phyloP scores from a whole-genome alignment of 2,888 invertebrate genomes.

The Spilosoma lubricipeda region DNA sequence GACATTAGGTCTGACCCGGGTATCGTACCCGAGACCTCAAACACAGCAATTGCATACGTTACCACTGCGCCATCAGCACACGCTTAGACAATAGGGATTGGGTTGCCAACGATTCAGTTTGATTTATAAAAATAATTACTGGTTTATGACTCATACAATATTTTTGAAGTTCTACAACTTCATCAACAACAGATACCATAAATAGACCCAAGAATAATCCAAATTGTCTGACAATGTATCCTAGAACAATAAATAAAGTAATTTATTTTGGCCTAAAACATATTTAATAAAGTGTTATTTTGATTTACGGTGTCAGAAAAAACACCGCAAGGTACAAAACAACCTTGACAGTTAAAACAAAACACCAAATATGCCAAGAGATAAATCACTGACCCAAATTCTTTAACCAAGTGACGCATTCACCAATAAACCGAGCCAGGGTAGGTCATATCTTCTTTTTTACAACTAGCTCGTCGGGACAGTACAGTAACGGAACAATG shows the following conservation, averaged over 20 bases:
- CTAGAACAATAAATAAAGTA: not conserved
- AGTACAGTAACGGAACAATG: conserved; percentile 78
- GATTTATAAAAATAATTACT: too few species aligned
- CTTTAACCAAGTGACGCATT: conserved; percentile 55
- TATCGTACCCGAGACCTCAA: too few species aligned
- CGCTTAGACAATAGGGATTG: too few species aligned
- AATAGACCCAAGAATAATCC: not conserved
- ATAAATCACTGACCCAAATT: conserved; percentile 67
- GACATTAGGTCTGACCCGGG: too few species aligned
- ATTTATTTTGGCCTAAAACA: not conserved
- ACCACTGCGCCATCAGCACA: too few species aligned
- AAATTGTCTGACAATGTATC: not conserved
- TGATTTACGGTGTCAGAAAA: not conserved
- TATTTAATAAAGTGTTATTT: not conserved
- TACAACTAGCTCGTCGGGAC: conserved; percentile 67
- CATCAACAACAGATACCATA: too few species aligned
- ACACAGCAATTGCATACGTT: too few species aligned
- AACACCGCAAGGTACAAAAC: not conserved
- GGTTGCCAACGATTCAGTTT: too few species aligned
- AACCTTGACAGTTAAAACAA: not conserved
- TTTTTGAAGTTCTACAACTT: too few species aligned
- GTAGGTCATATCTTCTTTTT: conserved; percentile 67
- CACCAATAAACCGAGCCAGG: conserved; percentile 67
- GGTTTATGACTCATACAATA: too few species aligned
- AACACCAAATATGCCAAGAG: conserved; percentile 32